Conservation (phyloP, 2,888 invertebrate species). For the Azorinus chamasolen region DNA sequence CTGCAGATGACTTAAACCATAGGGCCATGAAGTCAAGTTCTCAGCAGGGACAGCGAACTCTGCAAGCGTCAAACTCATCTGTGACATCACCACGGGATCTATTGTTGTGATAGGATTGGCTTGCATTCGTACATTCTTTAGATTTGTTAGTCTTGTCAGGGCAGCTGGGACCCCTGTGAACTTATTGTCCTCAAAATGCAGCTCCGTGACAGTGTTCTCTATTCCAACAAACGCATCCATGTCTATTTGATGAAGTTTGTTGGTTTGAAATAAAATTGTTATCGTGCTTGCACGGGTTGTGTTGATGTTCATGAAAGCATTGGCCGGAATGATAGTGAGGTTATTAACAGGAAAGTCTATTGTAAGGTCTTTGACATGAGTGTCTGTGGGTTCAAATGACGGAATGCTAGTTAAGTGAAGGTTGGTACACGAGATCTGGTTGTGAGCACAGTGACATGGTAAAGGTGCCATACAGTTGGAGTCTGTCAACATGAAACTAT, state of each 20-base stretch:
- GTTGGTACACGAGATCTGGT: slow-evolving; percentile 7
- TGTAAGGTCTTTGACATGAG: slow-evolving; percentile 10
- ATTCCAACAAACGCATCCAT: too few relatives aligned
- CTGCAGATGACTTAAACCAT: neutral
- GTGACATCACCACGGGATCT: neutral
- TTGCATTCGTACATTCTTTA: slow-evolving; percentile 1
- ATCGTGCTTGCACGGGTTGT: too few relatives aligned
- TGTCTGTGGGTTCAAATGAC: too few relatives aligned
- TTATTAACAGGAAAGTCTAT: slow-evolving; percentile 5
- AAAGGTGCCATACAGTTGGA: slow-evolving; percentile 1
- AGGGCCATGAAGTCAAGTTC: slow-evolving; percentile 3
- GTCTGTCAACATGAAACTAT: slow-evolving; percentile 11
- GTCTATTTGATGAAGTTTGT: too few relatives aligned
- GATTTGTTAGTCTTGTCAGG: slow-evolving; percentile 1
- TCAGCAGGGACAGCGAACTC: neutral
- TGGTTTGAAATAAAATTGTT: too few relatives aligned
- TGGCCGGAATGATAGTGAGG: slow-evolving; percentile 1
- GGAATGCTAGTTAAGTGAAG: slow-evolving; percentile 6
- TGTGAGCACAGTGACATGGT: slow-evolving; percentile 18
- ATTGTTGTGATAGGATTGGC: slow-evolving; percentile 6
- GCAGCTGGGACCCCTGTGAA: slow-evolving; percentile 1
- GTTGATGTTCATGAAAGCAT: too few relatives aligned
- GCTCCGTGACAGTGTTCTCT: neutral
- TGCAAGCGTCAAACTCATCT: neutral
- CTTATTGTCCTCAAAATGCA: slow-evolving; percentile 7